Percentiles rank a stretch among this genome's conserved stretches.
phyloP scores from a whole-genome alignment of 2,797 vertebrate genomes.

The Eptatretus atami region DNA sequence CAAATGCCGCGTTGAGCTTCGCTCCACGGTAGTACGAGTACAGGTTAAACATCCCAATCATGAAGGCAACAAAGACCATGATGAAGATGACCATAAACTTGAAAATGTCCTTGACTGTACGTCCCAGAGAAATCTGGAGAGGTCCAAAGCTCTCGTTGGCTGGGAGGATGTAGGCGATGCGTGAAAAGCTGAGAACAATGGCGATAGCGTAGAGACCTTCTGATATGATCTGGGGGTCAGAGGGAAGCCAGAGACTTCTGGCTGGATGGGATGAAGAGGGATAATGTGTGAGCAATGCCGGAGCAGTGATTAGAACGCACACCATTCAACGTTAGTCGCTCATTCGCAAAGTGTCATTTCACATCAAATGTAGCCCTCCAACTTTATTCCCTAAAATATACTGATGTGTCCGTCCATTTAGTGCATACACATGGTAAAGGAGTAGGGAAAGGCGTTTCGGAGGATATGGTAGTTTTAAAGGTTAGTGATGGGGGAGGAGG shows the following conservation, averaged over 20 bases:
- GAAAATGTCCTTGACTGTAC: conserved; percentile 92
- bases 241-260: conserved; percentile 82
- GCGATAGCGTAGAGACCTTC: conserved; percentile 79
- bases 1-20: conserved; percentile 85
- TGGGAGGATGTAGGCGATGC: conserved; percentile 82
- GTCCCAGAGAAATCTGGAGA: conserved; percentile 72
- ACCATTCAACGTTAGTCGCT: no score
- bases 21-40: conserved; percentile 92
- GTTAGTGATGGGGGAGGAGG: no score
- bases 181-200: conserved; percentile 77
- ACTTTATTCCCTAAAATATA: no score
- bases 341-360: no score
- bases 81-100: conserved; percentile 99
- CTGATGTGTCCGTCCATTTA: no score
- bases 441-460: no score
- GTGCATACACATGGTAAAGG: no score
- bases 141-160: conserved; percentile 91
- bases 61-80: conserved; percentile 94
- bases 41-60: conserved; percentile 96
- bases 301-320: no score
- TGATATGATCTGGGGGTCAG: conserved; percentile 86
- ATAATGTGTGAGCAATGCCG: no score
- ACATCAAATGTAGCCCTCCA: no score
- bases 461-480: no score
- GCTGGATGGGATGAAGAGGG: conserved; percentile 23